These are phyloP conservation scores for Oxygymnocypris stewartii DNA, from an alignment of 2,113 vertebrate genomes.

Conservation along the genomic window DNA sequence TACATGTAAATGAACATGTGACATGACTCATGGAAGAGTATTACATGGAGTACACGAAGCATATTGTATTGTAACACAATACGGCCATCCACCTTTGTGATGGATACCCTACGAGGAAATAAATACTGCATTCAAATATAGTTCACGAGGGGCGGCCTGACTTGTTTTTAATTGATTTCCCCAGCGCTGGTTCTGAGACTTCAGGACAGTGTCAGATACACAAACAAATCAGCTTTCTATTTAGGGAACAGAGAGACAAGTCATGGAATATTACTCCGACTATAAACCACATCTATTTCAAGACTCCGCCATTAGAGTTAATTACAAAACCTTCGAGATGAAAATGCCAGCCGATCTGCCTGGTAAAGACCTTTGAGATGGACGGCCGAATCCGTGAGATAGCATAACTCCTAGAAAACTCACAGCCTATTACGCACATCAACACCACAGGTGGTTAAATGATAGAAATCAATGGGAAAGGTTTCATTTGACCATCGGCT, in stretches of 20 bases:
- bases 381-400: conserved; percentile 17
- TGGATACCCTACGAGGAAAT: conserved; percentile 45
- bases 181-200: conserved; percentile 42
- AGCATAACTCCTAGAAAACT: conserved; percentile 1
- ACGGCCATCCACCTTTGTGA: conserved; percentile 47
- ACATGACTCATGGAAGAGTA: conserved; percentile 54
- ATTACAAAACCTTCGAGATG: conserved; percentile 57
- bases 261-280: conserved; percentile 44
- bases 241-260: conserved; percentile 40
- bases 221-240: conserved; percentile 47
- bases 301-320: conserved; percentile 46
- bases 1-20: conserved; percentile 19
- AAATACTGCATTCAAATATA: conserved; percentile 51
- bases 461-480: background rate
- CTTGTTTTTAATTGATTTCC: conserved; percentile 57
- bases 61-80: conserved; percentile 58
- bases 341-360: conserved; percentile 23
- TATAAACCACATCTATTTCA: conserved; percentile 47
- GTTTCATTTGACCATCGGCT: background rate
- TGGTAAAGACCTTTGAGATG: background rate
- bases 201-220: conserved; percentile 32
- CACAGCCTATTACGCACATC: background rate
- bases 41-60: background rate
- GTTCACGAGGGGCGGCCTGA: conserved; percentile 9
- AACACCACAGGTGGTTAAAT: background rate